A percentile compares a stretch with the other conserved stretches of the same genome.
These are phyloP conservation scores for Ophonus ardosiacus DNA, from an alignment of 2,888 invertebrate species.

Conservation along the genomic window DNA sequence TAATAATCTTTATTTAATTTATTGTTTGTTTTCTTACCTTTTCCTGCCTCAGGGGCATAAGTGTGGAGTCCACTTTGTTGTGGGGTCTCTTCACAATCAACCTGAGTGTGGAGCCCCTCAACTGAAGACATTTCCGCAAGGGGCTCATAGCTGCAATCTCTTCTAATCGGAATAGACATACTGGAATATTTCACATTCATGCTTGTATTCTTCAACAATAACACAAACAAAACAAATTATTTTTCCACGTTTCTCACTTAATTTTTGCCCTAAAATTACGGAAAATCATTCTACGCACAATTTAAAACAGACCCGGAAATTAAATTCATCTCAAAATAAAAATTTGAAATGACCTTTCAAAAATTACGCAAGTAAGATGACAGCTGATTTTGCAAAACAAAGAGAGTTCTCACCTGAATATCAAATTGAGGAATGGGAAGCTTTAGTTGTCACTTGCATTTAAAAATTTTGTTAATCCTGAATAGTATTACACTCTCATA, in stretches of 20 bases:
- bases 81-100: constrained; percentile 60
- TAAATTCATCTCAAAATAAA: constrained; percentile 58
- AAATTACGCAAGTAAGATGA: constrained; percentile 63
- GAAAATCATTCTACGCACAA: constrained; percentile 59
- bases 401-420: constrained; percentile 63
- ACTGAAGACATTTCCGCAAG: constrained; percentile 58
- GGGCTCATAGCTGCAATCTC: constrained; percentile 63
- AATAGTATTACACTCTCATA: constrained; percentile 60
- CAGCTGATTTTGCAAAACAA: constrained; percentile 64
- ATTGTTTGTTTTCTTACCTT: constrained; percentile 45
- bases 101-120: constrained; percentile 58
- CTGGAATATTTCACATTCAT: background rate
- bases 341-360: constrained; percentile 64
- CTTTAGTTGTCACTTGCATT: constrained; percentile 56
- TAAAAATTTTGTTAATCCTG: constrained; percentile 48
- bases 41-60: constrained; percentile 60
- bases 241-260: constrained; percentile 13
- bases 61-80: constrained; percentile 63
- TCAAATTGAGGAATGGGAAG: constrained; percentile 41
- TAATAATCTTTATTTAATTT: no score
- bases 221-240: constrained; percentile 15
- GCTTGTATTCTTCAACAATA: background rate
- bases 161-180: constrained; percentile 62
- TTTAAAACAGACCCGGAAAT: constrained; percentile 54
- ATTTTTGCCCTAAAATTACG: background rate